Conservation (phyloP, 2,888 invertebrate genomes). For the Pseudolycoriella hygida region DNA sequence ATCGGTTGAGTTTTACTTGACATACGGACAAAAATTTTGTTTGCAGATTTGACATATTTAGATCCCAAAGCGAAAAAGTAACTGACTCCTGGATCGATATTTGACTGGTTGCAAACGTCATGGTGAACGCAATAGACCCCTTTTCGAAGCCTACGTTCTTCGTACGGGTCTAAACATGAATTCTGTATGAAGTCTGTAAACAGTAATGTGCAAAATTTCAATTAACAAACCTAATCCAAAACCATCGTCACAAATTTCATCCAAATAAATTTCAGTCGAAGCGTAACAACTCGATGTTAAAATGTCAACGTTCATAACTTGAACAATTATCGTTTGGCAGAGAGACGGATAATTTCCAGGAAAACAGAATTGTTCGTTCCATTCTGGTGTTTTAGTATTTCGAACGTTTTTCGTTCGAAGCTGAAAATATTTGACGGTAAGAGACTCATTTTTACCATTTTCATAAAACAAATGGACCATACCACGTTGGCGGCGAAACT, state of each 20-base stretch:
- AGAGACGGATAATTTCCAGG: slow-evolving; percentile 69
- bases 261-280: slow-evolving; percentile 20
- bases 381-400: slow-evolving; percentile 43
- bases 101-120: no score
- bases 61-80: no score
- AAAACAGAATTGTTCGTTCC: slow-evolving; percentile 61
- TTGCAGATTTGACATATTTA: no score
- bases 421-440: slow-evolving; percentile 25
- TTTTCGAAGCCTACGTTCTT: no score
- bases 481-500: slow-evolving; percentile 15
- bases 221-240: neutral
- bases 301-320: slow-evolving; percentile 33
- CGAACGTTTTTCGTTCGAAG: slow-evolving; percentile 45
- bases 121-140: no score
- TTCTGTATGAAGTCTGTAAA: no score
- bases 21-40: no score
- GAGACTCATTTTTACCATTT: neutral
- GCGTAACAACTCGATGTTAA: slow-evolving; percentile 26
- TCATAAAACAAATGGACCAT: slow-evolving; percentile 1
- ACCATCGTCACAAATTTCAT: slow-evolving; percentile 16
- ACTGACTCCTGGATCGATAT: no score
- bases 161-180: no score
- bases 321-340: slow-evolving; percentile 52
- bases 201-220: no score
- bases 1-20: no score